Evolutionary conservation across 2,113 vertebrate species (phyloP), one percentile per base, ranked within the genome.

Genomic region (Hydrolagus affinis): DNA sequence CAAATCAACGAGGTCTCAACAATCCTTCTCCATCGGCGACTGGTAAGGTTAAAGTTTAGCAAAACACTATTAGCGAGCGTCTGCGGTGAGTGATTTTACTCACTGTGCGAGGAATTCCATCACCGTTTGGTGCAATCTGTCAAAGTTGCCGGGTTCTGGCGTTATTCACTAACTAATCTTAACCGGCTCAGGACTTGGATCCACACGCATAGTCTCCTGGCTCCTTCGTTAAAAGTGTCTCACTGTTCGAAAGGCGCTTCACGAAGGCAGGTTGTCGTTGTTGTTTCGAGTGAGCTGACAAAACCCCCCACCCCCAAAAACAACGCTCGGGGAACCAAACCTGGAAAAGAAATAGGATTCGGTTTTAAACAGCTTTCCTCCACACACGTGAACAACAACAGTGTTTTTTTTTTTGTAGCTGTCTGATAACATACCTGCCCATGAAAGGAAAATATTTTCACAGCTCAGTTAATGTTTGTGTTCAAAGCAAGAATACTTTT

Each of bases 341-440:
- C 78, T 83, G 32, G 78, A 66, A 64, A 83, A 68, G 62, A 25
- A 83, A 83, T n/a, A 66, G 30, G 30, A 12, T 30, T 83, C 78
- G 15, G 21, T 83, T 66, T 83, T 21, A 83, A 28, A 8, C 25
- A n/a, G 62, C 11, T 1, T 32, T 83, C 66, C 11, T 25, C 8
- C 19, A 30, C 23, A n/a, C 12, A 66, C 12, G 64, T 66, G 66
- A 66, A 66, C n/a, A 83, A 66, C 78, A 68, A 57, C 32, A 30
- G 32, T 64, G n/a, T 30, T 66, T 83, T 83, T 11, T 60, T 83
- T 66, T 44, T 44, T 44, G 44, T 44, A 44, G 44, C 44, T 44
- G 44, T 44, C 44, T 7, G 23, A 32, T 59, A 17, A 30, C 64
- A 83, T 83, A 17, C 30, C 23, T 3, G 6, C 60, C 62, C 66